A percentile compares a stretch with the other conserved stretches of the same genome.
phyloP scores from a whole-genome alignment of 1,140 invertebrate genomes.

The Temnothorax curvispinosus region DNA sequence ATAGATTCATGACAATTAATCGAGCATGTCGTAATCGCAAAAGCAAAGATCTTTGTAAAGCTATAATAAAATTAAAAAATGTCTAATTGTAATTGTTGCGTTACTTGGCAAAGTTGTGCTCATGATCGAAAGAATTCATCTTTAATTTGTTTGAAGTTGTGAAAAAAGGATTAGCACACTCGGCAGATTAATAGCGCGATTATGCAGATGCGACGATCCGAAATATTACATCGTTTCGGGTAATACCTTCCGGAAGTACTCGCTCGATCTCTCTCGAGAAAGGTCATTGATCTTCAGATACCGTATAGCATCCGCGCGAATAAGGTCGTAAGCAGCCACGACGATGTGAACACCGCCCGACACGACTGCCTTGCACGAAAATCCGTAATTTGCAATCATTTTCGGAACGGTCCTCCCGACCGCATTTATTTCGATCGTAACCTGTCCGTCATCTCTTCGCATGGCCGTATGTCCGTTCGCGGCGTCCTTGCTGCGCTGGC shows the following conservation, averaged over 20 bases:
- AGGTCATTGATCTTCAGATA: conserved; percentile 69
- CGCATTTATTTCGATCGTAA: conserved; percentile 56
- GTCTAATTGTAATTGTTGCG: neutral
- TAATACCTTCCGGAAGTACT: conserved; percentile 43
- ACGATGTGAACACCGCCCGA: conserved; percentile 66
- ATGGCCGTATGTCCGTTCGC: conserved; percentile 13
- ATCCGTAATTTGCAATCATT: conserved; percentile 80
- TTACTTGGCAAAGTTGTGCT: neutral
- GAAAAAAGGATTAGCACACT: neutral
- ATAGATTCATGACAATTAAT: neutral
- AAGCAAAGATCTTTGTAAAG: neutral
- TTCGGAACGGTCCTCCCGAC: conserved; percentile 62
- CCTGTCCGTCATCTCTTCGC: conserved; percentile 57
- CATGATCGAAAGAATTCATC: neutral
- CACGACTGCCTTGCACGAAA: conserved; percentile 61
- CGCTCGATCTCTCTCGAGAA: conserved; percentile 2
- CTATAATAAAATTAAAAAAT: neutral
- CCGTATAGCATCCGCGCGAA: conserved; percentile 52
- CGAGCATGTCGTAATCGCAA: neutral
- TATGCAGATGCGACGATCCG: conserved; percentile 12
- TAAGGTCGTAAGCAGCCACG: conserved; percentile 37
- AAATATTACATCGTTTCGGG: conserved; percentile 25
- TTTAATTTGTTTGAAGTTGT: neutral
- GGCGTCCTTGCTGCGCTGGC: neutral
- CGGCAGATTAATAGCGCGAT: conserved; percentile 14